These are phyloP conservation scores for Cirrhinus molitorella DNA, from an alignment of 2,797 vertebrate genomes.

Conservation along the genomic window DNA sequence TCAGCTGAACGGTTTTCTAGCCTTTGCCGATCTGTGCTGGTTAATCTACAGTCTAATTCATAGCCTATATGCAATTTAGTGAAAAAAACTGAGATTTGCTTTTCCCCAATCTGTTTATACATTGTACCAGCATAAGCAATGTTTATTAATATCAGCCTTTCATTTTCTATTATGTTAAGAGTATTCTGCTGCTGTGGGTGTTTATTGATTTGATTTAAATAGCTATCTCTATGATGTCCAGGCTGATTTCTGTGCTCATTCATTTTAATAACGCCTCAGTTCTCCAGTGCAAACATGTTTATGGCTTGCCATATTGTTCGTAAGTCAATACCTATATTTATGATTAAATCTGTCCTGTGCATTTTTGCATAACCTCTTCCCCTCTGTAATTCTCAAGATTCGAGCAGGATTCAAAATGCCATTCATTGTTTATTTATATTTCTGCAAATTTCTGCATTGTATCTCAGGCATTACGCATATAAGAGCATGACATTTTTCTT, in stretches of 20 bases:
- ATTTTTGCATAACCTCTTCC: neutral
- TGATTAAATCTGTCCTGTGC: slow-evolving; percentile 39
- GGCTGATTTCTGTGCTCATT: slow-evolving; percentile 55
- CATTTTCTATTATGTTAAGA: slow-evolving; percentile 45
- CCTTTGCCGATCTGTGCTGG: neutral
- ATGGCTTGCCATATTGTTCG: slow-evolving; percentile 37
- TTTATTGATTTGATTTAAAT: slow-evolving; percentile 59
- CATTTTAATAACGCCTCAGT: slow-evolving; percentile 51
- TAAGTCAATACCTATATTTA: slow-evolving; percentile 54
- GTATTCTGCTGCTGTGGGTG: slow-evolving; percentile 27
- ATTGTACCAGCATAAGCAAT: slow-evolving; percentile 34
- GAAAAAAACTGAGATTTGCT: neutral
- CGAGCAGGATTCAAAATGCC: neutral
- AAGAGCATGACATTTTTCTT: slow-evolving; percentile 15
- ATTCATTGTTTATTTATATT: slow-evolving; percentile 4
- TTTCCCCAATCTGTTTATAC: slow-evolving; percentile 30
- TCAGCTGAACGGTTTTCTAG: slow-evolving; percentile 3
- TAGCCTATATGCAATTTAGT: neutral
- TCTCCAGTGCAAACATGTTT: slow-evolving; percentile 23
- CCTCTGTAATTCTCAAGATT: slow-evolving; percentile 7
- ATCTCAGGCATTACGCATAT: neutral
- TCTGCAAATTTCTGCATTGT: neutral
- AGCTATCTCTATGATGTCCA: slow-evolving; percentile 58
- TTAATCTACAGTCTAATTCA: neutral
- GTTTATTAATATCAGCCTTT: slow-evolving; percentile 49